Percentiles rank a stretch among this genome's conserved stretches.
phyloP scores from a whole-genome alignment of 2,797 vertebrate species.

The Propithecus deckenii region DNA sequence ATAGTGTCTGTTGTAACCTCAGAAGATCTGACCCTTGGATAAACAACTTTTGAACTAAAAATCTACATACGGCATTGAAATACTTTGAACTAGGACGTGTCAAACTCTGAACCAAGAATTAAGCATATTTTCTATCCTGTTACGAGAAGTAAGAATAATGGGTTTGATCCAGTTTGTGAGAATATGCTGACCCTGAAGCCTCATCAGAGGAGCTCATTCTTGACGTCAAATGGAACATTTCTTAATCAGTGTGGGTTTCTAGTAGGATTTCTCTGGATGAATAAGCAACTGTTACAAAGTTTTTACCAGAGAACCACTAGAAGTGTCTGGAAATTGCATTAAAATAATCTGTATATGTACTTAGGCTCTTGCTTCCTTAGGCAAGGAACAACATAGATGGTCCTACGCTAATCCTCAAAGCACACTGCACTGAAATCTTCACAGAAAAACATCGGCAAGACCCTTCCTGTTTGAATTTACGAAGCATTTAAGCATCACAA shows the following conservation, averaged over 20 bases:
- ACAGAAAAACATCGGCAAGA: neutral
- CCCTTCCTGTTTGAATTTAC: slow-evolving; percentile 17
- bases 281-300: neutral
- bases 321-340: neutral
- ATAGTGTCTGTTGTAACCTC: neutral
- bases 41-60: slow-evolving; percentile 35
- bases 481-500: slow-evolving; percentile 22
- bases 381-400: neutral
- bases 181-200: neutral
- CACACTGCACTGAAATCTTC: neutral
- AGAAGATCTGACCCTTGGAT: neutral
- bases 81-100: neutral
- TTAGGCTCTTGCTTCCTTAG: neutral
- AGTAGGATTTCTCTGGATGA: neutral
- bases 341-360: neutral
- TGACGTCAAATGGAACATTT: neutral
- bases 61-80: neutral
- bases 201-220: neutral
- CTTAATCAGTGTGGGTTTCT: neutral
- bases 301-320: neutral
- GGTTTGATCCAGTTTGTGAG: neutral
- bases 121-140: neutral
- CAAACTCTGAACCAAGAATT: neutral
- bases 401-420: neutral
- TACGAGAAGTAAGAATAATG: neutral